A percentile compares a stretch with the other conserved stretches of the same genome.
Evolutionary conservation across 2,888 invertebrate species (phyloP).

Genomic region (Drosophila conformis): DNA sequence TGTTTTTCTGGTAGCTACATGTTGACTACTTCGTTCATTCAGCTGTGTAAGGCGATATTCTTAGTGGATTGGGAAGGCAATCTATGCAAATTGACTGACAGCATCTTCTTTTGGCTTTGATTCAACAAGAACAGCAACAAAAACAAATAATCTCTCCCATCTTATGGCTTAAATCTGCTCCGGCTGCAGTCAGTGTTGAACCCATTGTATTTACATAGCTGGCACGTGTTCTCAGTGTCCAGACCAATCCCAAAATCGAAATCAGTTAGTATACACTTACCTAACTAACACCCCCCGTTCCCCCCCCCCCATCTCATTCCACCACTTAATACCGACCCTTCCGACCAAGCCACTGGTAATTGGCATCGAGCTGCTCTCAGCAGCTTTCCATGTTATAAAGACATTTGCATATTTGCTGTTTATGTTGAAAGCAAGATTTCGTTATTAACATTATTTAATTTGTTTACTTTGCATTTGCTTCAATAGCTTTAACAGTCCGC

Average conservation of each 20-base stretch:
- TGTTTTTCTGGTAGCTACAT: neutral
- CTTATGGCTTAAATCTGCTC: neutral
- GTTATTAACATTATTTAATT: conserved; percentile 79
- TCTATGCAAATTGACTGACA: conserved; percentile 63
- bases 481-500: conserved; percentile 27
- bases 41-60: conserved; percentile 20
- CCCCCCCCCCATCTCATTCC: too few relatives aligned
- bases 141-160: neutral
- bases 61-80: conserved; percentile 19
- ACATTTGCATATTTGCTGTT: conserved; percentile 77
- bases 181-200: conserved; percentile 14
- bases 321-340: neutral
- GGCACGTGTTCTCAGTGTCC: conserved; percentile 17
- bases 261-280: conserved; percentile 5
- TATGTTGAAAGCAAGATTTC: conserved; percentile 78
- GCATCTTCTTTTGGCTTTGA: conserved; percentile 52
- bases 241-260: conserved; percentile 5
- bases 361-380: conserved; percentile 45
- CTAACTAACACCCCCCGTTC: neutral
- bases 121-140: conserved; percentile 16
- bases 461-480: conserved; percentile 66
- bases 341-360: conserved; percentile 17
- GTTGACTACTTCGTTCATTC: neutral
- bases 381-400: conserved; percentile 67
- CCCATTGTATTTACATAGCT: conserved; percentile 30